Percentiles rank a stretch among this genome's conserved stretches.
phyloP scores from a whole-genome alignment of 2,797 vertebrate species.

The Oophaga sylvatica region DNA sequence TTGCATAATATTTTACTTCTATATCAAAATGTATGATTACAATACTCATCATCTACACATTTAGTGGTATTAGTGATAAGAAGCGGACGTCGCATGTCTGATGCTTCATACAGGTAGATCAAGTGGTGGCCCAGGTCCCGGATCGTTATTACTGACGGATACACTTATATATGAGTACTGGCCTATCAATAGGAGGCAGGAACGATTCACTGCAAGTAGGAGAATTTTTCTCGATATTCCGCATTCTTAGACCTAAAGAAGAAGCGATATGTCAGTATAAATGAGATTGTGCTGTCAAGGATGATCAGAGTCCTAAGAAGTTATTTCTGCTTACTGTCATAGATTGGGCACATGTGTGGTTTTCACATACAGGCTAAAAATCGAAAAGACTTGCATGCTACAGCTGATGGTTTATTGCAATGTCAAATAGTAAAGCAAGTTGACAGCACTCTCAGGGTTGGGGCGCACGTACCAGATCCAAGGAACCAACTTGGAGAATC shows the following conservation, averaged over 20 bases:
- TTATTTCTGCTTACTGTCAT: too few relatives aligned
- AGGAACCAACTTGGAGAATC: too few relatives aligned
- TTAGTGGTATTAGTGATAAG: constrained; percentile 2
- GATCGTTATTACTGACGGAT: not conserved
- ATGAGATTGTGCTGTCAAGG: too few relatives aligned
- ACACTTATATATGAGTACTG: constrained; percentile 5
- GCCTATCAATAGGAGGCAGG: constrained; percentile 15
- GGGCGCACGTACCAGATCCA: too few relatives aligned
- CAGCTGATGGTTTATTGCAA: not conserved
- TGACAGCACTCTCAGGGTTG: too few relatives aligned
- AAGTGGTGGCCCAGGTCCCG: not conserved
- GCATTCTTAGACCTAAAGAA: constrained; percentile 1
- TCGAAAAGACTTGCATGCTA: not conserved
- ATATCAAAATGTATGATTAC: constrained; percentile 1
- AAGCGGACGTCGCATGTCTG: not conserved
- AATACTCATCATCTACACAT: not conserved
- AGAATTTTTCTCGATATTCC: not conserved
- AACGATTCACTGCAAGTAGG: constrained; percentile 26
- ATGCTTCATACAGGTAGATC: not conserved
- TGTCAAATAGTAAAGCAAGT: not conserved
- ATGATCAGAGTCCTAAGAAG: too few relatives aligned
- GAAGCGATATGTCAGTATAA: not conserved
- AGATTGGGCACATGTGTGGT: too few relatives aligned
- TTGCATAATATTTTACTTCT: constrained; percentile 20
- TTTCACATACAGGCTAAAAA: not conserved